A percentile compares a stretch with the other conserved stretches of the same genome.
Evolutionary conservation across 2,797 vertebrate genomes (phyloP).

Genomic region (Crax fasciolata): DNA sequence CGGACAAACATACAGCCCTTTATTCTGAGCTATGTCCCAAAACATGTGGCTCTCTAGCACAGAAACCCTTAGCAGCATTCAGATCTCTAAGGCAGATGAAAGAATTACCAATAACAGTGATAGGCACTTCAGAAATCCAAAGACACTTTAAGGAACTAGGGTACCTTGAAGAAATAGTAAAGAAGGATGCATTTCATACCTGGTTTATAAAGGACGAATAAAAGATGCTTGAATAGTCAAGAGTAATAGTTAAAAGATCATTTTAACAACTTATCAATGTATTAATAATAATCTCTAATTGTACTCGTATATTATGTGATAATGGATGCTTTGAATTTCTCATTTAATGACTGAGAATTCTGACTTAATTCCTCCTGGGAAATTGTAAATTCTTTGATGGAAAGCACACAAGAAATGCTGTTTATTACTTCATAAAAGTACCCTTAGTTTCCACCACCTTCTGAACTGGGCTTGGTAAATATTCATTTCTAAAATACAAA

Average conservation of each 20-base stretch:
- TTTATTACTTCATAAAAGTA: background rate
- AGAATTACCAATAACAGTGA: background rate
- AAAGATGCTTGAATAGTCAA: background rate
- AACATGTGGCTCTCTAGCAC: background rate
- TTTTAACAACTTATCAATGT: background rate
- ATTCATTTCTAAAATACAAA: background rate
- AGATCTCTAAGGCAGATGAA: background rate
- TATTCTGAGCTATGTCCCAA: background rate
- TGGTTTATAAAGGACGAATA: background rate
- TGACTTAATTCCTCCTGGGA: background rate
- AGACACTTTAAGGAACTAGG: background rate
- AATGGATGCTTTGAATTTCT: background rate
- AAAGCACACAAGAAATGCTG: background rate
- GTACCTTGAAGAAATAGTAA: background rate
- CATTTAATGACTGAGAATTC: background rate
- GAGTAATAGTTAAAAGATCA: background rate
- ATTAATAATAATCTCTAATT: background rate
- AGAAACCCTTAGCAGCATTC: accelerated
- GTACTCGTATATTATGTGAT: background rate
- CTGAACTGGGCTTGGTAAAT: background rate
- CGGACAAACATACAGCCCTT: background rate
- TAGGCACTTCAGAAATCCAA: background rate
- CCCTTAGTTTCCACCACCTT: background rate
- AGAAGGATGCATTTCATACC: background rate
- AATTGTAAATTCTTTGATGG: background rate